A percentile compares a stretch with the other conserved stretches of the same genome.
Conservation (phyloP, 1,140 invertebrate genomes). For the Diabrotica virgifera region DNA sequence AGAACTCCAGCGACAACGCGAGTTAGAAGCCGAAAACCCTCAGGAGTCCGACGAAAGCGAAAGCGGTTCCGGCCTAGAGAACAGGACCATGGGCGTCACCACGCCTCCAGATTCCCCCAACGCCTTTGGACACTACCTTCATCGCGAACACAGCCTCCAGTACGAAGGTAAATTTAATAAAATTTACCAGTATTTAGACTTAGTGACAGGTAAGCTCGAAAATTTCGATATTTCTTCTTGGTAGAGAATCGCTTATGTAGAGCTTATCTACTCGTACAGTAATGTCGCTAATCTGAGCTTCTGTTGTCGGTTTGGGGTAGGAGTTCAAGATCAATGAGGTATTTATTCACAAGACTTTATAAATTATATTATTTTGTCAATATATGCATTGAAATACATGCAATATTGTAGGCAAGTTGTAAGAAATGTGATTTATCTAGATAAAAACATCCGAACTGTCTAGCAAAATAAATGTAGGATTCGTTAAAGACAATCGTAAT, state of each 20-base stretch:
- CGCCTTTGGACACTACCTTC: slow-evolving; percentile 51
- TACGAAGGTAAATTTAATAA: slow-evolving; percentile 54
- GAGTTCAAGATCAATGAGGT: too few relatives aligned
- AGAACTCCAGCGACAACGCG: slow-evolving; percentile 46
- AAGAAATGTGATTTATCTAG: too few relatives aligned
- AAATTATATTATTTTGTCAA: too few relatives aligned
- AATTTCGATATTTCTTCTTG: slow-evolving; percentile 3
- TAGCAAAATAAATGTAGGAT: too few relatives aligned
- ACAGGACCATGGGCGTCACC: slow-evolving; percentile 51
- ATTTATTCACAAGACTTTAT: too few relatives aligned
- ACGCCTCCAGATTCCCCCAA: slow-evolving; percentile 90
- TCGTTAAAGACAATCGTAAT: too few relatives aligned
- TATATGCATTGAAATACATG: too few relatives aligned
- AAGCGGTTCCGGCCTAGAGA: slow-evolving; percentile 61
- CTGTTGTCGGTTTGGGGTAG: too few relatives aligned
- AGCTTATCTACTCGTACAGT: slow-evolving; percentile 9
- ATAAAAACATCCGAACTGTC: too few relatives aligned
- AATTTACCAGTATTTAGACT: slow-evolving; percentile 35
- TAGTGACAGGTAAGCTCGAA: slow-evolving; percentile 31
- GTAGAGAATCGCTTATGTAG: slow-evolving; percentile 11
- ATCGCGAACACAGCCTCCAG: slow-evolving; percentile 59
- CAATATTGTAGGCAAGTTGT: too few relatives aligned
- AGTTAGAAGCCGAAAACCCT: slow-evolving; percentile 58
- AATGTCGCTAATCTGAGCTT: neutral
- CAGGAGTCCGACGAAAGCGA: slow-evolving; percentile 67